A percentile compares a stretch with the other conserved stretches of the same genome.
Evolutionary conservation across 2,113 vertebrate genomes (phyloP).

Genomic region (Collichthys lucidus): DNA sequence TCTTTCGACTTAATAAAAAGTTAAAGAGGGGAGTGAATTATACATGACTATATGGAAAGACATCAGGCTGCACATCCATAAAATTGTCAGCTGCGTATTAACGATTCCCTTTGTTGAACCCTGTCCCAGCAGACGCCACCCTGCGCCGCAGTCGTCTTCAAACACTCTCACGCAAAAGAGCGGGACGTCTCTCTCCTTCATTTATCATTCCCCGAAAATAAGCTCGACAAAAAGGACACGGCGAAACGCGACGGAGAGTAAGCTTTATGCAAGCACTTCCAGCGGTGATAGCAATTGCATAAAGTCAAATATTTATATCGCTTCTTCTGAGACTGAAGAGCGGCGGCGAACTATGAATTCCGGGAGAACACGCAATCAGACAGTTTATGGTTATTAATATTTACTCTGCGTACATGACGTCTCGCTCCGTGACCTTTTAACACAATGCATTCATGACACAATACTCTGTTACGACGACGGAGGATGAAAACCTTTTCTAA

Average conservation of each 20-base stretch:
- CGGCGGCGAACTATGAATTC: conserved; percentile 12
- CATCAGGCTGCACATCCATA: conserved; percentile 77
- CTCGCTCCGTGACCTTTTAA: conserved; percentile 35
- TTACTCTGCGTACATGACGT: conserved; percentile 49
- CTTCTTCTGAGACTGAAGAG: conserved; percentile 22
- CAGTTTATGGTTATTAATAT: conserved; percentile 54
- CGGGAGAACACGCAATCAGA: conserved; percentile 8
- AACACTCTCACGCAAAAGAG: conserved; percentile 38
- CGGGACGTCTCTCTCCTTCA: conserved; percentile 20
- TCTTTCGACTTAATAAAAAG: conserved; percentile 74
- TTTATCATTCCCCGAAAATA: conserved; percentile 64
- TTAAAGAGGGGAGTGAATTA: conserved; percentile 77
- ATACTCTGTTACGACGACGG: background rate
- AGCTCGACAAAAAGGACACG: conserved; percentile 39
- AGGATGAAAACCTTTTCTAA: conserved; percentile 1
- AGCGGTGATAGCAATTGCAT: conserved; percentile 35
- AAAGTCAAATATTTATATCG: conserved; percentile 68
- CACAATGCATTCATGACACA: background rate
- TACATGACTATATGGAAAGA: conserved; percentile 76
- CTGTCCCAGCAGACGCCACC: conserved; percentile 50
- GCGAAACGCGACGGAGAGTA: conserved; percentile 2
- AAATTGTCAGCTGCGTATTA: conserved; percentile 76
- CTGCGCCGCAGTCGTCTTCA: conserved; percentile 54
- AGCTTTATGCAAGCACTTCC: conserved; percentile 36
- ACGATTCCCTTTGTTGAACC: conserved; percentile 78